A percentile compares a stretch with the other conserved stretches of the same genome.
Evolutionary conservation across 2,113 vertebrate species (phyloP).

Genomic region (Leptodactylus fuscus): DNA sequence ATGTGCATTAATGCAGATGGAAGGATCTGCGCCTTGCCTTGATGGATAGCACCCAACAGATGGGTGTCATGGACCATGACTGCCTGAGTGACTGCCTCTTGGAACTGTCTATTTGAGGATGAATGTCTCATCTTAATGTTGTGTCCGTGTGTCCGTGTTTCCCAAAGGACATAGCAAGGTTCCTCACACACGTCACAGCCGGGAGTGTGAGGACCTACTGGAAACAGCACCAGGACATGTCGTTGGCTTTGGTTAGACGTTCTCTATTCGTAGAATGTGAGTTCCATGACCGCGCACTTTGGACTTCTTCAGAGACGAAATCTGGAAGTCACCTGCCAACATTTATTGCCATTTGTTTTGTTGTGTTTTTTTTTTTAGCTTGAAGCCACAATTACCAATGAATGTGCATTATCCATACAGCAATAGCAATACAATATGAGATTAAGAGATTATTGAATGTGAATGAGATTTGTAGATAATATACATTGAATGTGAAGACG

Average conservation of each 20-base stretch:
- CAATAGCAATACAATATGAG: conserved; percentile 17
- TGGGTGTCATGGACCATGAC: neutral
- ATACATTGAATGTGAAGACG: conserved; percentile 8
- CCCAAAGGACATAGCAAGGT: neutral
- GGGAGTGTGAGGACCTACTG: neutral
- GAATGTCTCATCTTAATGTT: neutral
- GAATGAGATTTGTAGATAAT: conserved; percentile 29
- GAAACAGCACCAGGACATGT: neutral
- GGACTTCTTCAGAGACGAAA: conserved; percentile 29
- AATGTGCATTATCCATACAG: conserved; percentile 31
- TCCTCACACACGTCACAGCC: neutral
- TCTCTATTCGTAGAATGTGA: conserved; percentile 24
- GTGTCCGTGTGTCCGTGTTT: neutral
- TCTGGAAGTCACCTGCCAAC: conserved; percentile 32
- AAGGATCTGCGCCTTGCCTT: neutral
- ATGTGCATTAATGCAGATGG: neutral
- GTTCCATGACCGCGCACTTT: conserved; percentile 44
- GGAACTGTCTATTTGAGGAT: neutral
- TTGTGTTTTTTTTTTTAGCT: conserved; percentile 10
- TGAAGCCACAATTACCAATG: conserved; percentile 8
- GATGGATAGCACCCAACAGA: neutral
- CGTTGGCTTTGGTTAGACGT: conserved; percentile 6
- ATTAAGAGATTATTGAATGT: neutral
- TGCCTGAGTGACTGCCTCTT: conserved; percentile 23
- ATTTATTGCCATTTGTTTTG: conserved; percentile 31